Base-by-base conservation (phyloP, 2,888 invertebrate species). In the Galerucella calmariensis region DNA sequence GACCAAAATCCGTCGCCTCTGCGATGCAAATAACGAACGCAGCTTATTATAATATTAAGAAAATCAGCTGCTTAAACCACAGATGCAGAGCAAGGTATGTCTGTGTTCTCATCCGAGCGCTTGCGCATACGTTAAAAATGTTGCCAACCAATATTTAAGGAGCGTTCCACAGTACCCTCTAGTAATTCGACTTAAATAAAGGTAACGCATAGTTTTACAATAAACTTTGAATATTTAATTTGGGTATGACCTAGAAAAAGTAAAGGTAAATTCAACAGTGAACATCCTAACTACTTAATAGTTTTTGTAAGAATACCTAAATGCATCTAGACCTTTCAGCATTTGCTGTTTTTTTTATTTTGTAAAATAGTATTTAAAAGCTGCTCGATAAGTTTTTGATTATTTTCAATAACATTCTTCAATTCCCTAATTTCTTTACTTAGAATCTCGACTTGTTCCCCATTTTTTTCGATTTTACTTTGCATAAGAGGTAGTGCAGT, bases 391-490 rank as follows among this genome's bases (percentile, higher is more conserved):
- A 85, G 79, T 77, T 82, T 83, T 72, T 84, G 82, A 73, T 78
- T 81, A 41, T 78, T 73, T 56, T 78, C 79, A 35, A 81, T 74
- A 10, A 76, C 69, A 71, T 68, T 77, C 78, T 82, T 82, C 87
- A 93, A 92, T 84, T 93, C 88, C 82, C 90, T 90, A 73, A 94
- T 90, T 88, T 94, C 93, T 85, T 91, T 91, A 63, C 91, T 91
- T 79, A 94, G 86, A 81, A 90, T 89, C 72, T 92, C 92, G 67
- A 93, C 91, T 82, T 90, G 91, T 81, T 93, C 93, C 1, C 91
- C 90, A 75, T 91, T 92, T 82, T 92, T 92, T 77, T 93, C 93
- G 68, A 93, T 87, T 83, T 92, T 91, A 69, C 89, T 90, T 75
- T 92, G 92, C 62, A 93, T 81, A 76, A 90, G 89, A 24, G 90